Evolutionary conservation across 2,113 vertebrate species (phyloP).

Genomic region (Peromyscus polionotus): DNA sequence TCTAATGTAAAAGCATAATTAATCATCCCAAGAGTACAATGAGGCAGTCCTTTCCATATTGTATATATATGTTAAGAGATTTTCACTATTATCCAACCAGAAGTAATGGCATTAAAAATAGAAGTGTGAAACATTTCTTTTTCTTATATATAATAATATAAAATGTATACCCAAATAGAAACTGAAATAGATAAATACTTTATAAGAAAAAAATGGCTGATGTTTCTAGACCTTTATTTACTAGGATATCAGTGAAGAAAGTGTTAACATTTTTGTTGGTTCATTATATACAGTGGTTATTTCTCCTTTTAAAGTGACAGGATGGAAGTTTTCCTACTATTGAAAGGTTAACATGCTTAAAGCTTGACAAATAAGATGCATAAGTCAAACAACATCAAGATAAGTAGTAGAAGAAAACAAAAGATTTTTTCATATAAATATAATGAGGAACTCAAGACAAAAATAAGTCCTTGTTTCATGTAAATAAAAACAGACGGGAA

Average conservation of each 20-base stretch:
- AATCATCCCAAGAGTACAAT: slow-evolving; percentile 76
- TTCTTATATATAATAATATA: slow-evolving; percentile 62
- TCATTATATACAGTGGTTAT: slow-evolving; percentile 47
- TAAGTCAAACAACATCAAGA: background rate
- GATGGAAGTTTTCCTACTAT: slow-evolving; percentile 40
- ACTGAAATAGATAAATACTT: slow-evolving; percentile 41
- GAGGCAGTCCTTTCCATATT: slow-evolving; percentile 66
- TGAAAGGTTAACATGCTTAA: slow-evolving; percentile 40
- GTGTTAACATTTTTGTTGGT: slow-evolving; percentile 45
- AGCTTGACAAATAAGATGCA: slow-evolving; percentile 41
- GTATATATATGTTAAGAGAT: slow-evolving; percentile 73
- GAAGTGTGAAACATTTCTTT: slow-evolving; percentile 58
- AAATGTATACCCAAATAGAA: slow-evolving; percentile 36
- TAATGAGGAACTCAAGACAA: slow-evolving; percentile 28
- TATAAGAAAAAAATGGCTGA: slow-evolving; percentile 32
- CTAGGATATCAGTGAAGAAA: slow-evolving; percentile 37
- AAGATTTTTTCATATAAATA: slow-evolving; percentile 20
- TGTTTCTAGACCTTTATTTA: slow-evolving; percentile 51
- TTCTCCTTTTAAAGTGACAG: slow-evolving; percentile 57
- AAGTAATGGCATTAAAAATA: slow-evolving; percentile 67
- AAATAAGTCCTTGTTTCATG: slow-evolving; percentile 43
- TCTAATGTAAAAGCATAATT: slow-evolving; percentile 78
- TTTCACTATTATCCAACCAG: slow-evolving; percentile 58
- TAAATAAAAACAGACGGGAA: slow-evolving; percentile 54
- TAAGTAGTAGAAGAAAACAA: slow-evolving; percentile 48